Base-by-base conservation (phyloP, 2,113 vertebrate species). In the Arenaria interpres region DNA sequence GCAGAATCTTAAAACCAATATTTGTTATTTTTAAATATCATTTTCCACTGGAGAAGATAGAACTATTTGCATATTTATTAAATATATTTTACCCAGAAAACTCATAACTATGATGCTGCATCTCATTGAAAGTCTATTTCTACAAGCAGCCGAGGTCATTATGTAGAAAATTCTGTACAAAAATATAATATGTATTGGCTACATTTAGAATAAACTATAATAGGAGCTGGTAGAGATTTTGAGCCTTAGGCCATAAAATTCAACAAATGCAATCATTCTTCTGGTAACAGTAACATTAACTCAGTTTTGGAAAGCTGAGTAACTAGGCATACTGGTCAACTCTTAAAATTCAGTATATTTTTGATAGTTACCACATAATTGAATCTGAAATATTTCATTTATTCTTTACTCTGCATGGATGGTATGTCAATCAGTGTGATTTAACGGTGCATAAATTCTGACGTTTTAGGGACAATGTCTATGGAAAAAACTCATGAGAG, bases 221-320 rank as follows among this genome's bases (percentile, higher is more conserved):
- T 57, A 93, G 45, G 83, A 89, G 18, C 45, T 94, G 67, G 92
- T 92, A 89, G 66, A 69, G 48, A 69, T 89, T 95, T 79, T 79
- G 71, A 89, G 81, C 86, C 96, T 95, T 83, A 95, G 94, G 94
- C 84, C 50, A 89, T 95, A 85, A 95, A 94, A 95, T 89, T 94
- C 84, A 89, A 87, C 21, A 91, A 76, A 92, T 67, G n/a, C 41
- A 89, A 80, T 96, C 45, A 71, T 89, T 97, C n/a, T 89, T 92
- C 86, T 92, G 84, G 74, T 83, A 97, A 73, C 74, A 66, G 32
- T 88, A 75, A 60, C 35, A 92, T 89, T 90, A 93, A 89, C 57
- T 62, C 69, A 45, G 4, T 78, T 95, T 95, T 91, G 67, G 87
- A 92, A 95, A 90, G 57, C 57, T 79, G 67, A 88, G 25, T 78